Evolutionary conservation across 2,797 vertebrate species (phyloP).

Genomic region (Sebastiscus albofasciatus): DNA sequence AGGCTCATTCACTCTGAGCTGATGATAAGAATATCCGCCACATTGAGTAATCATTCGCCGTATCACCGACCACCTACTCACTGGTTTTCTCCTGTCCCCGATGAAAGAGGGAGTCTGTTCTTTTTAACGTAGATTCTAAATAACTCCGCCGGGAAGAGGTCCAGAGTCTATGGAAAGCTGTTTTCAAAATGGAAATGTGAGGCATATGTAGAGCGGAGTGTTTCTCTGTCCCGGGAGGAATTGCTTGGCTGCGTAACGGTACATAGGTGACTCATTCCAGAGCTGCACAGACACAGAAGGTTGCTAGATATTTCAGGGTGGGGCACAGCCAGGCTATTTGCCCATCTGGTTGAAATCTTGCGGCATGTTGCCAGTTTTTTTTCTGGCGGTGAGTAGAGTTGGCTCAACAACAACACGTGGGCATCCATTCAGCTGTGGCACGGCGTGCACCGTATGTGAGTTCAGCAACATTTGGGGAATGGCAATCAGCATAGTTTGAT

Average conservation of each 20-base stretch:
- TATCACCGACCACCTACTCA: background rate
- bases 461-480: conserved; percentile 38
- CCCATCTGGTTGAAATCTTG: conserved; percentile 67
- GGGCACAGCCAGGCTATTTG: conserved; percentile 20
- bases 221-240: conserved; percentile 51
- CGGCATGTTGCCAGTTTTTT: conserved; percentile 45
- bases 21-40: conserved; percentile 31
- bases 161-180: conserved; percentile 70
- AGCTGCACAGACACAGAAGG: conserved; percentile 15
- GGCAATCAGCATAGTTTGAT: conserved; percentile 24
- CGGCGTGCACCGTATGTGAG: conserved; percentile 51
- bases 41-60: conserved; percentile 11
- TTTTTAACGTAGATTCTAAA: conserved; percentile 47
- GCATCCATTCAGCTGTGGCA: conserved; percentile 51
- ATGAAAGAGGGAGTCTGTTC: conserved; percentile 43
- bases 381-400: conserved; percentile 34
- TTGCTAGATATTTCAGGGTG: conserved; percentile 44
- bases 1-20: conserved; percentile 12
- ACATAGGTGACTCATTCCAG: conserved; percentile 28
- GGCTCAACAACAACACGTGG: conserved; percentile 38
- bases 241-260: conserved; percentile 13
- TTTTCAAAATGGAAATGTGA: conserved; percentile 62
- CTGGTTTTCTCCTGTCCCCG: background rate
- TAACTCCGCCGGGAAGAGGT: conserved; percentile 59
- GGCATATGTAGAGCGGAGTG: conserved; percentile 46